Evolutionary conservation across 2,113 vertebrate species (phyloP).

Genomic region (Passerina amoena): DNA sequence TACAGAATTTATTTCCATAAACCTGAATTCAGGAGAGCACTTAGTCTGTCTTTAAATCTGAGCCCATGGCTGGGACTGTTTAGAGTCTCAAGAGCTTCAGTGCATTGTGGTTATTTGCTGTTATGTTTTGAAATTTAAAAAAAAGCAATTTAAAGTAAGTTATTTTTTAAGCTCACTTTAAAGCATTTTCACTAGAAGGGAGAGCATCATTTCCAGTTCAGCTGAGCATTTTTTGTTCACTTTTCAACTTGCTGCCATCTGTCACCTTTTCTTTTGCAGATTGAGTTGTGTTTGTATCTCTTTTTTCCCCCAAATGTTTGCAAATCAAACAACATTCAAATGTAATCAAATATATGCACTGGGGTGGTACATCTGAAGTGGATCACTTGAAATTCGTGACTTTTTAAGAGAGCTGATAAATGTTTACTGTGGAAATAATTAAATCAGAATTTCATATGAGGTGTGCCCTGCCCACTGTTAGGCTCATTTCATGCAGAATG

Average conservation of each 20-base stretch:
- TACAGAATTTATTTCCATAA: not conserved
- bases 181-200: conserved; percentile 4
- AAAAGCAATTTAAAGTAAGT: conserved; percentile 2
- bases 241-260: conserved; percentile 52
- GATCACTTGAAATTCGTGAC: conserved; percentile 65
- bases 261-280: conserved; percentile 38
- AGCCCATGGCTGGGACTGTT: not conserved
- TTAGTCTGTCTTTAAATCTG: not conserved
- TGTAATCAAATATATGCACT: conserved; percentile 61
- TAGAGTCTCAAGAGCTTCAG: not conserved
- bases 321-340: conserved; percentile 71
- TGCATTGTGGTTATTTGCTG: not conserved
- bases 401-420: conserved; percentile 62
- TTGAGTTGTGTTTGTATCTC: conserved; percentile 38
- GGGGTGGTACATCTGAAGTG: conserved; percentile 57
- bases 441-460: conserved; percentile 68
- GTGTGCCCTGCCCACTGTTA: conserved; percentile 19
- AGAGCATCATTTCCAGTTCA: not conserved
- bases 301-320: conserved; percentile 48
- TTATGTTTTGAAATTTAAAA: conserved; percentile 2
- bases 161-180: conserved; percentile 38
- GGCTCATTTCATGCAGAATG: conserved; percentile 18
- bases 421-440: conserved; percentile 68
- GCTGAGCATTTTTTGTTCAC: conserved; percentile 8
- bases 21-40: not conserved